Conservation (phyloP, 2,113 vertebrate genomes). For the Ailurus styani region DNA sequence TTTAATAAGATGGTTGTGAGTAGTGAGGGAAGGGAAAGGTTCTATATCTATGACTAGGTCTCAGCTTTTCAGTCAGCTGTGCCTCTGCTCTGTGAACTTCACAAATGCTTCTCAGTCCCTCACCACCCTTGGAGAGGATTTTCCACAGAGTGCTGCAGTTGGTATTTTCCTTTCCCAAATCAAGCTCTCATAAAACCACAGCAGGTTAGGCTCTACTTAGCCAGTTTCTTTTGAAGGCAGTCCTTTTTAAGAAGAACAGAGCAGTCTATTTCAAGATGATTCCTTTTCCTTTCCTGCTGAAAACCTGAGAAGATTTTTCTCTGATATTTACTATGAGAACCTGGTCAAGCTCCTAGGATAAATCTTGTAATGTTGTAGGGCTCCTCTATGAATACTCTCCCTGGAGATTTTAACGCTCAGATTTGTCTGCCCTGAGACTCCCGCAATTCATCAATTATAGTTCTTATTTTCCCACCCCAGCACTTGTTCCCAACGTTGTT, state of each 20-base stretch:
- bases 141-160: too few species aligned
- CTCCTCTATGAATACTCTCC: neutral
- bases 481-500: neutral
- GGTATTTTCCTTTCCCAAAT: neutral
- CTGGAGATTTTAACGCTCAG: neutral
- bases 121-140: neutral
- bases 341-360: neutral
- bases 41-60: neutral
- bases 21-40: too few species aligned
- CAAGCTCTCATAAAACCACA: neutral
- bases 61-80: neutral
- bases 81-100: neutral
- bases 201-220: neutral
- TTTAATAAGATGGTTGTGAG: neutral
- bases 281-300: neutral
- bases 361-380: neutral
- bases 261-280: neutral
- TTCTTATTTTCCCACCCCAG: neutral
- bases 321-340: neutral
- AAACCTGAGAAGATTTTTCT: neutral
- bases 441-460: neutral
- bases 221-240: neutral
- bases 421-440: neutral
- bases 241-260: neutral
- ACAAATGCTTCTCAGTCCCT: neutral